Percentiles rank a stretch among this genome's conserved stretches.
Evolutionary conservation across 2,797 vertebrate species (phyloP).

Genomic region (Tangara arthus): DNA sequence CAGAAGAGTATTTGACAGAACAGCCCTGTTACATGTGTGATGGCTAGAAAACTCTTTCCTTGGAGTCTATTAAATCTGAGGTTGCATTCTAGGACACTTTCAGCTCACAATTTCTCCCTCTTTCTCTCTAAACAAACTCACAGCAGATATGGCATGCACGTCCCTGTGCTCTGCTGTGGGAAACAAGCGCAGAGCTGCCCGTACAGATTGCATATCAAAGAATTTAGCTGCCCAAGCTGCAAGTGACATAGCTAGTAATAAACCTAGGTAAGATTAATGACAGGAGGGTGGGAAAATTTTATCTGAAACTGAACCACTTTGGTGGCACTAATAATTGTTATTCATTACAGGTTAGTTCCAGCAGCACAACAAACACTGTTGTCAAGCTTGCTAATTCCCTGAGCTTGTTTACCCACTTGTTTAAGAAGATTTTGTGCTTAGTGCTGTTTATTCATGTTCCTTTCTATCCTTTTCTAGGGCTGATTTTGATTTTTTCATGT

Average conservation of each 20-base stretch:
- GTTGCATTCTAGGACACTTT: background rate
- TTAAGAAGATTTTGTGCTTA: constrained; percentile 42
- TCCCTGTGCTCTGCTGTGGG: accelerated
- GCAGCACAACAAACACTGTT: constrained; percentile 27
- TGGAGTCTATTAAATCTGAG: background rate
- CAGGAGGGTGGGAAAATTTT: constrained; percentile 40
- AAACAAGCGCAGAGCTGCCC: background rate
- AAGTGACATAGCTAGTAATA: constrained; percentile 43
- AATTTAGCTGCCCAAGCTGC: constrained; percentile 33
- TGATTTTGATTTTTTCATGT: background rate
- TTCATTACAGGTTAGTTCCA: constrained; percentile 51
- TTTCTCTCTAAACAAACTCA: background rate
- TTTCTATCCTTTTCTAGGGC: background rate
- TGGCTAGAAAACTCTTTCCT: background rate
- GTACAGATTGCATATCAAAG: constrained; percentile 40
- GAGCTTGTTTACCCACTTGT: constrained; percentile 44
- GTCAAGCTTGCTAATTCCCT: constrained; percentile 37
- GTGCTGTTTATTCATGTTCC: background rate
- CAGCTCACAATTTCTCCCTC: background rate
- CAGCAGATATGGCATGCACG: background rate
- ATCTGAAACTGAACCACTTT: constrained; percentile 26
- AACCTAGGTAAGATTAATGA: constrained; percentile 68
- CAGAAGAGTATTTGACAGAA: background rate
- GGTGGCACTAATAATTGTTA: constrained; percentile 53
- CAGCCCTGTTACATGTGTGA: background rate